Evolutionary conservation across 2,888 invertebrate species (phyloP), one percentile per base, ranked within the genome.

Genomic region (Sesia bembeciformis): DNA sequence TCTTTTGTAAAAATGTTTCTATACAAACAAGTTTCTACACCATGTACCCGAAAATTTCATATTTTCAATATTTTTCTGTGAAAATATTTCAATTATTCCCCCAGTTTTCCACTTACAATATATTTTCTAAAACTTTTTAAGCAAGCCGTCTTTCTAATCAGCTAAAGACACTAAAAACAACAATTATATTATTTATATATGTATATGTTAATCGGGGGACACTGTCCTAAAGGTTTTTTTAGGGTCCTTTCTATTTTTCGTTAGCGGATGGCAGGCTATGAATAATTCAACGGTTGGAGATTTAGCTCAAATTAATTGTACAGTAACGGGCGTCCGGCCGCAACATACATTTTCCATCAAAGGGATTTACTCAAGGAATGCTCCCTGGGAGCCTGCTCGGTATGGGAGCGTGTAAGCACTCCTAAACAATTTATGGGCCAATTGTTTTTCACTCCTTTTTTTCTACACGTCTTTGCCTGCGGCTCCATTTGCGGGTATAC

Each of bases 291-390:
- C 56, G 62, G 55, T 51, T 66, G 60, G 68, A 72, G 71, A 76
- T 76, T 78, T 74, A 71, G 72, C 67, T 68, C 65, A 74, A 80
- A 81, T 80, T 79, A 81, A 80, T 79, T 76, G 80, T 74, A 73
- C 65, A 72, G 71, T 66, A 74, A 72, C 71, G 68, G 68, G 62
- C 65, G 67, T 61, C 66, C 66, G 62, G 64, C 79, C 81, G 58
- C 78, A 78, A 81, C 81, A 81, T 73, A 79, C 78, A 81, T 78
- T 80, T 76, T 74, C 81, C 81, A 81, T 84, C 81, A 81, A 77
- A 81, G 75, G 80, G 76, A 70, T 74, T 76, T 69, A 65, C 62
- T 64, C 55, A 62, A 66, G 63, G 53, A 58, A 56, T 54, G 55
- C 65, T 61, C 68, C 62, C 62, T 51, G 55, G 64, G 68, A 65